Evolutionary conservation across 2,113 vertebrate species (phyloP).

Genomic region (Centrocercus urophasianus): DNA sequence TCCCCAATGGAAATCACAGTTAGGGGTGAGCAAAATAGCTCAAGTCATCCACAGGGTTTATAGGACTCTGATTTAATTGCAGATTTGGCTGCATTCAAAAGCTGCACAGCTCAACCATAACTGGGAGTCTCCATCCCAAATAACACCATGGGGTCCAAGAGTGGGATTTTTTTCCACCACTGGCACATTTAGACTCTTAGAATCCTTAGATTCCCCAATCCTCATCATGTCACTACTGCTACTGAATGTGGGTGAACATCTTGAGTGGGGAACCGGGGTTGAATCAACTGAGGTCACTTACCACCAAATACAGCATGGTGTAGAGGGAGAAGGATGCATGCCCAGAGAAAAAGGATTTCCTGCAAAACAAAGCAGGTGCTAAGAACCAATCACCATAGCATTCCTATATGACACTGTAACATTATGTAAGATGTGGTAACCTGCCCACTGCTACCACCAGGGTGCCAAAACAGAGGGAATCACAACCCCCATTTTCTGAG

Average conservation of each 20-base stretch:
- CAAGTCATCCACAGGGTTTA: not conserved
- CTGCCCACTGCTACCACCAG: not conserved
- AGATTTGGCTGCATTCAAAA: not conserved
- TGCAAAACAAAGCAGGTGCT: slow-evolving; percentile 77
- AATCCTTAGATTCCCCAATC: rapidly evolving
- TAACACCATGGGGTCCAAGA: not conserved
- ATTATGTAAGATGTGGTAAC: rapidly evolving
- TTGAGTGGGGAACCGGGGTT: not conserved
- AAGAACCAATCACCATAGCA: not conserved
- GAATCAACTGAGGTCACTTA: slow-evolving; percentile 80
- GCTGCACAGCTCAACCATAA: not conserved
- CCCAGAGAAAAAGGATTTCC: slow-evolving; percentile 99
- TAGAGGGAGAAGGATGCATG: slow-evolving; percentile 98
- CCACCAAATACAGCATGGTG: slow-evolving; percentile 97
- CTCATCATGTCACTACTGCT: not conserved
- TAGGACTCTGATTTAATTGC: not conserved
- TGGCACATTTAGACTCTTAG: not conserved
- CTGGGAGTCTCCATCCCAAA: not conserved
- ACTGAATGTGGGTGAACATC: rapidly evolving
- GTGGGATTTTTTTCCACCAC: not conserved
- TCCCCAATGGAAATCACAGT: not conserved
- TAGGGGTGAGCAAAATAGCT: not conserved
- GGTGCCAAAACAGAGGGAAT: not conserved
- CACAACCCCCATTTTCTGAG: not conserved
- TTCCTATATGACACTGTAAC: not conserved